phyloP scores from a whole-genome alignment of 2,113 vertebrate genomes.

The Nibea coibor region DNA sequence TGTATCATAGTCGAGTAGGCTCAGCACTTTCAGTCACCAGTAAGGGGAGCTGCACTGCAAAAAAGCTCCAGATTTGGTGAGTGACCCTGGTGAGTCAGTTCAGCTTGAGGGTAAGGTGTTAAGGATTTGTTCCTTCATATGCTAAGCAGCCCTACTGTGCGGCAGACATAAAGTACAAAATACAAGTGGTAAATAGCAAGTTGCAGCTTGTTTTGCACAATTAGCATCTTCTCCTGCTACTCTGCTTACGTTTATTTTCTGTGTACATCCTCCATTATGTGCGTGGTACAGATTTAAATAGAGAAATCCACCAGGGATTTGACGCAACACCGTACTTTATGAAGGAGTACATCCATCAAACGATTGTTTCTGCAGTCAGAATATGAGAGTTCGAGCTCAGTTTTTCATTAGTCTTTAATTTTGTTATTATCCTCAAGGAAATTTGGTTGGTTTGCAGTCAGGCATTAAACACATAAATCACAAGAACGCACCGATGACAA shows the following conservation, averaged over 20 bases:
- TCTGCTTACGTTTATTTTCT: neutral
- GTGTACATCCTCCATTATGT: neutral
- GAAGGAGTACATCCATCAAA: neutral
- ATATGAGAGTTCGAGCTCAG: neutral
- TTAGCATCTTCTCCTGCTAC: neutral
- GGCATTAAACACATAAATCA: constrained; percentile 43
- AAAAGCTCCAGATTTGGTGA: constrained; percentile 7
- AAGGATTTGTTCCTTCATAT: neutral
- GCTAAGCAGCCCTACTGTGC: neutral
- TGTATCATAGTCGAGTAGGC: neutral
- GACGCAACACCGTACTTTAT: neutral
- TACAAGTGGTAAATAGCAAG: neutral
- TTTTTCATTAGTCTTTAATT: constrained; percentile 22
- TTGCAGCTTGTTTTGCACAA: neutral
- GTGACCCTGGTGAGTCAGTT: neutral
- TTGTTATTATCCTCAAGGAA: constrained; percentile 10
- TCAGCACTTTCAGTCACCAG: constrained; percentile 4
- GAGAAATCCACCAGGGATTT: neutral
- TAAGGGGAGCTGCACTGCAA: neutral
- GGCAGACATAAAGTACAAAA: neutral
- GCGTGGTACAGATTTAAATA: neutral
- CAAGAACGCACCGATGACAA: neutral
- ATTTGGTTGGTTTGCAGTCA: constrained; percentile 19
- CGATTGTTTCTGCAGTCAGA: neutral
- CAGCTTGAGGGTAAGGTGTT: neutral